Conservation (phyloP, 2,797 vertebrate genomes). For the Crenichthys baileyi region DNA sequence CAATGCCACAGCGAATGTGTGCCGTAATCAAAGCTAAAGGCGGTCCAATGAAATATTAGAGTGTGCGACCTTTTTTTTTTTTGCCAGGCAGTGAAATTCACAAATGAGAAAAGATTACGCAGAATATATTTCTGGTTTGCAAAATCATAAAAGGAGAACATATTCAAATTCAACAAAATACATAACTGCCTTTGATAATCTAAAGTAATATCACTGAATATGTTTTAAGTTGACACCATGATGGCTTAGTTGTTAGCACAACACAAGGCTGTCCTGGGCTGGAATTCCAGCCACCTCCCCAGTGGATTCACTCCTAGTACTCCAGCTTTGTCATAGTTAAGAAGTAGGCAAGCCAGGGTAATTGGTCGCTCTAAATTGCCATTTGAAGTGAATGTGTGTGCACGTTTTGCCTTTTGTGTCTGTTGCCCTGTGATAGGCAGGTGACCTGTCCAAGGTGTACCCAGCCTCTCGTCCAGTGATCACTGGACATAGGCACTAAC, state of each 20-base stretch:
- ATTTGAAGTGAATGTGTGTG: neutral
- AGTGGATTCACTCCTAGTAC: neutral
- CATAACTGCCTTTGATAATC: neutral
- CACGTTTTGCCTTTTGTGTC: neutral
- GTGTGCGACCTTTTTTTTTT: no score
- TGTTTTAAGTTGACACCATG: neutral
- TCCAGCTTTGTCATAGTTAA: neutral
- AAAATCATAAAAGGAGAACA: no score
- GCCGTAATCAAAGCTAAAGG: no score
- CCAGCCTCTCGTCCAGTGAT: neutral
- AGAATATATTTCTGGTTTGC: no score
- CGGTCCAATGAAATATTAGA: no score
- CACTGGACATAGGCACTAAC: neutral
- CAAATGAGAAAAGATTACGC: no score
- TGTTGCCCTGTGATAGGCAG: neutral
- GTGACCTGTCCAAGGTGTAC: neutral
- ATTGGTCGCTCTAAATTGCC: neutral
- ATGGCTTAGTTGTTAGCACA: neutral
- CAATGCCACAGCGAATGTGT: no score
- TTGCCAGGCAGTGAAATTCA: no score
- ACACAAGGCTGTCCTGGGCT: neutral
- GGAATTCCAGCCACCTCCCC: neutral
- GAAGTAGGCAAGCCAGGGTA: neutral
- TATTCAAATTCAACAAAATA: no score
- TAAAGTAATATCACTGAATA: neutral